phyloP scores from a whole-genome alignment of 2,113 vertebrate species.

The Clarias gariepinus region DNA sequence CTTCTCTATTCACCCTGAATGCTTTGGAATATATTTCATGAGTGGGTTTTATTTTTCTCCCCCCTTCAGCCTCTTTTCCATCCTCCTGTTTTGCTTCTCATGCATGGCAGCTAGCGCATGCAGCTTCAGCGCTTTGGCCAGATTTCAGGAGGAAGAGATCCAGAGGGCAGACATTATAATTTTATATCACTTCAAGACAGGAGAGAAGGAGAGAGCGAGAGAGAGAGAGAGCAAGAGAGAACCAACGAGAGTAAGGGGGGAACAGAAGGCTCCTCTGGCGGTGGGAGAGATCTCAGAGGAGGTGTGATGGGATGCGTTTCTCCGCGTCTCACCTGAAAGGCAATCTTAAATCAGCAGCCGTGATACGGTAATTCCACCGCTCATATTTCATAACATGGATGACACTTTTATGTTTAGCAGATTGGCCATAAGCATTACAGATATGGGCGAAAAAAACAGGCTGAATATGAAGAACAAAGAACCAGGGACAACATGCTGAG shows the following conservation, averaged over 20 bases:
- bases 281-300: slow-evolving; percentile 83
- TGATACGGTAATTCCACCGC: slow-evolving; percentile 86
- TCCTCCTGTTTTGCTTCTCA: slow-evolving; percentile 68
- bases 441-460: slow-evolving; percentile 46
- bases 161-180: slow-evolving; percentile 67
- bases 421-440: slow-evolving; percentile 75
- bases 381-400: slow-evolving; percentile 83
- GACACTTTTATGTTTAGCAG: slow-evolving; percentile 83
- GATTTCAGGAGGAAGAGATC: slow-evolving; percentile 55
- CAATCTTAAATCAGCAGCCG: slow-evolving; percentile 84
- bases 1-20: slow-evolving; percentile 55
- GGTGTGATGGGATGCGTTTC: slow-evolving; percentile 88
- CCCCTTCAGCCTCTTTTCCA: slow-evolving; percentile 36
- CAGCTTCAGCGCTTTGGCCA: slow-evolving; percentile 79
- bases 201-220: slow-evolving; percentile 60
- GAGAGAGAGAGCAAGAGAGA: not conserved
- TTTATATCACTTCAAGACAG: slow-evolving; percentile 71
- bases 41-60: slow-evolving; percentile 45
- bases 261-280: slow-evolving; percentile 86
- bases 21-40: slow-evolving; percentile 56
- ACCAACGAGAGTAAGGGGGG: slow-evolving; percentile 48
- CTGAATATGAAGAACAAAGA: slow-evolving; percentile 43
- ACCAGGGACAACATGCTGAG: not conserved
- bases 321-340: slow-evolving; percentile 85
- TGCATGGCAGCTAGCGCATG: slow-evolving; percentile 84